A percentile compares a stretch with the other conserved stretches of the same genome.
phyloP scores from a whole-genome alignment of 1,140 invertebrate genomes.

The Choristoneura fumiferana region DNA sequence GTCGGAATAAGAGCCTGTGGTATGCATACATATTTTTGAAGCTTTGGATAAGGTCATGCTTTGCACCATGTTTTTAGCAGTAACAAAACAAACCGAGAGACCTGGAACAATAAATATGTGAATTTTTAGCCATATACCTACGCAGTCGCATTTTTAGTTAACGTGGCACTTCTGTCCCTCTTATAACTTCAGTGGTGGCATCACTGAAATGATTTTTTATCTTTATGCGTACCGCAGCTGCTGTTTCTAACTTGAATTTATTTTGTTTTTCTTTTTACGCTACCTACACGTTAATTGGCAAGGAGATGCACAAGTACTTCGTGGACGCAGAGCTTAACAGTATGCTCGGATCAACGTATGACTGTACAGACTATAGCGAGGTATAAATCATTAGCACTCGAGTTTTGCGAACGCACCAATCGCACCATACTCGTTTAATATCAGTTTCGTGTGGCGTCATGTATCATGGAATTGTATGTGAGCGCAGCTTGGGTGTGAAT shows the following conservation, averaged over 20 bases:
- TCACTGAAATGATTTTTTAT: not conserved
- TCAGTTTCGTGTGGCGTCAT: conserved; percentile 1
- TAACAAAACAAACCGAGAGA: no score
- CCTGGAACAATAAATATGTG: no score
- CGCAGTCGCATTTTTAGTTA: no score
- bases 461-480: not conserved
- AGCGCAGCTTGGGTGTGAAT: conserved; percentile 1
- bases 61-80: no score
- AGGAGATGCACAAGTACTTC: conserved; percentile 86
- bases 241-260: conserved; percentile 37
- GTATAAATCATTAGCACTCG: conserved; percentile 64
- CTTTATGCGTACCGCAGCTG: not conserved
- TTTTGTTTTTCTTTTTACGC: conserved; percentile 63
- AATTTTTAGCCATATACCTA: no score
- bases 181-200: not conserved
- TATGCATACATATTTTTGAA: no score
- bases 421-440: conserved; percentile 3
- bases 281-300: conserved; percentile 72
- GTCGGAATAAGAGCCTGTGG: no score
- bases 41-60: no score
- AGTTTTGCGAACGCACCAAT: conserved; percentile 18
- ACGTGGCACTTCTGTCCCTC: no score
- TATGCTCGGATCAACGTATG: conserved; percentile 82
- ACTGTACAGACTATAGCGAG: conserved; percentile 81
- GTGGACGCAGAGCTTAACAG: conserved; percentile 85